Conservation (phyloP, 2,113 vertebrate species). For the Sceloporus undulatus region DNA sequence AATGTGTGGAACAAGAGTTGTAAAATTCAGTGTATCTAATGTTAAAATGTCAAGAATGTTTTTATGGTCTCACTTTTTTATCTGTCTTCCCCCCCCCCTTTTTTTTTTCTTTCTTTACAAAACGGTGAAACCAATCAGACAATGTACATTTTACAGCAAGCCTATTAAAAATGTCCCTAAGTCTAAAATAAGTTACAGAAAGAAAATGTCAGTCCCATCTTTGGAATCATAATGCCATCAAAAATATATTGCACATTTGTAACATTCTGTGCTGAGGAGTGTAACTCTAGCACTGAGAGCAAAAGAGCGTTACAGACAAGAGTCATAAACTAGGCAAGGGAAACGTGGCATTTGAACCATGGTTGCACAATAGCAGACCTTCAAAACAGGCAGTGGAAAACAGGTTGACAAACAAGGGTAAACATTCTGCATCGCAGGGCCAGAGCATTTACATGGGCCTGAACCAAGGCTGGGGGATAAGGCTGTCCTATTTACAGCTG, state of each 20-base stretch:
- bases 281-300: not conserved
- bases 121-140: slow-evolving; percentile 1
- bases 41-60: not conserved
- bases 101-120: not conserved
- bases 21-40: not conserved
- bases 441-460: not conserved
- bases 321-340: not conserved
- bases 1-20: not conserved
- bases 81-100: not conserved
- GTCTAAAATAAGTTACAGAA: slow-evolving; percentile 34
- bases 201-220: not conserved
- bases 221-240: slow-evolving; percentile 9
- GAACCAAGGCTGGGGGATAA: not conserved
- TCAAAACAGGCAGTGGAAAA: not conserved
- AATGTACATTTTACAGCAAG: slow-evolving; percentile 23
- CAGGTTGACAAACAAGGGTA: not conserved
- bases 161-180: slow-evolving; percentile 33
- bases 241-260: not conserved
- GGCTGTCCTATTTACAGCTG: not conserved
- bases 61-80: slow-evolving; percentile 22
- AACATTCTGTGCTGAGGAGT: slow-evolving; percentile 6
- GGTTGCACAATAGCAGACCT: not conserved
- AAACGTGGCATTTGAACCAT: not conserved
- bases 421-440: not conserved
- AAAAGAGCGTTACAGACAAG: not conserved